phyloP scores from a whole-genome alignment of 2,888 invertebrate genomes.

The Drosophila prolongata region DNA sequence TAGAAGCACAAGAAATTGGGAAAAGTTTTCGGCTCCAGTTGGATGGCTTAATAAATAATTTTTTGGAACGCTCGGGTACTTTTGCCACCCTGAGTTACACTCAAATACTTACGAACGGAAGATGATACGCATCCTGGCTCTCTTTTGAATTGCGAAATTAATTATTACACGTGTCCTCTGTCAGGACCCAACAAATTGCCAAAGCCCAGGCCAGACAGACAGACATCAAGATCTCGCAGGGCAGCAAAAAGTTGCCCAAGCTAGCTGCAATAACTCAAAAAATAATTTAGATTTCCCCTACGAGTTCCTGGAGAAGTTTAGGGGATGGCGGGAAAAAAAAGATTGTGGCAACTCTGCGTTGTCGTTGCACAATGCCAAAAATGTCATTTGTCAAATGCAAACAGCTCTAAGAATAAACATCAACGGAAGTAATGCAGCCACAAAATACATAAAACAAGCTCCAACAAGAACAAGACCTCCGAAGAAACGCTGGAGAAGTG shows the following conservation, averaged over 20 bases:
- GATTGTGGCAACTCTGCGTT: conserved; percentile 54
- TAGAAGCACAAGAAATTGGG: conserved; percentile 50
- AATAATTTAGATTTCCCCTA: conserved; percentile 75
- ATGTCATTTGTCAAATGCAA: conserved; percentile 80
- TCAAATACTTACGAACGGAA: conserved; percentile 8
- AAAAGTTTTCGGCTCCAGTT: conserved; percentile 66
- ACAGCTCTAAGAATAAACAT: conserved; percentile 80
- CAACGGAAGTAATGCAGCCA: conserved; percentile 81
- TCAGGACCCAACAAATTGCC: conserved; percentile 70
- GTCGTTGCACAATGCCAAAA: conserved; percentile 76
- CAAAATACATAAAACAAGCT: conserved; percentile 77
- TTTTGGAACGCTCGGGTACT: conserved; percentile 57
- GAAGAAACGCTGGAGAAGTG: conserved; percentile 13
- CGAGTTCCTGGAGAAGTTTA: conserved; percentile 10
- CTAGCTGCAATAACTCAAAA: conserved; percentile 76
- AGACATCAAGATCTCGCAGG: conserved; percentile 41
- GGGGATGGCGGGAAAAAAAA: conserved; percentile 30
- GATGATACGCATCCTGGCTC: conserved; percentile 1
- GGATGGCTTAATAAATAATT: conserved; percentile 78
- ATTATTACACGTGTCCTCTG: conserved; percentile 73
- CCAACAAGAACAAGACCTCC: conserved; percentile 43
- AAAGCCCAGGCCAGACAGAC: conserved; percentile 34
- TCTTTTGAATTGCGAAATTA: conserved; percentile 43
- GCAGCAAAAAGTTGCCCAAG: conserved; percentile 49
- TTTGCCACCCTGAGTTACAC: conserved; percentile 26